phyloP scores from a whole-genome alignment of 2,113 vertebrate genomes.

The Periophthalmodon schlosseri region DNA sequence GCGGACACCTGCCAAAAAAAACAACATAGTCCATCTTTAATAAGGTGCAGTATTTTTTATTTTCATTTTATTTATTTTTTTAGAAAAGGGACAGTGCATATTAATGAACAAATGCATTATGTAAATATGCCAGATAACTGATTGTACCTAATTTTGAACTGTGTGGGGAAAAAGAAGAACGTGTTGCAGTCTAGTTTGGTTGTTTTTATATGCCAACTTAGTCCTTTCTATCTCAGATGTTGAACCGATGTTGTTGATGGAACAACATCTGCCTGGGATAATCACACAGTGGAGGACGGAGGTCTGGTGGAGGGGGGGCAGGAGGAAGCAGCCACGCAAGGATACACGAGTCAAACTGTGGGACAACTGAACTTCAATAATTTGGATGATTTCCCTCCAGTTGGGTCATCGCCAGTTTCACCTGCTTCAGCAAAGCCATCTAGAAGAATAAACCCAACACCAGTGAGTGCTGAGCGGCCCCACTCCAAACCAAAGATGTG shows the following conservation, averaged over 20 bases:
- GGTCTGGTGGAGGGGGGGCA: constrained; percentile 55
- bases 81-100: too few relatives aligned
- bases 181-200: background rate
- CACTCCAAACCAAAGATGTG: constrained; percentile 94
- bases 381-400: constrained; percentile 96
- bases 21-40: too few relatives aligned
- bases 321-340: constrained; percentile 49
- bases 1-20: too few relatives aligned
- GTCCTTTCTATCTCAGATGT: background rate
- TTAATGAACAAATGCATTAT: too few relatives aligned
- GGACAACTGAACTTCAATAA: constrained; percentile 89
- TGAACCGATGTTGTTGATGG: too few relatives aligned
- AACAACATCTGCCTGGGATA: too few relatives aligned
- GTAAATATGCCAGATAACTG: too few relatives aligned
- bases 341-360: constrained; percentile 61
- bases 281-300: constrained; percentile 63
- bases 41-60: too few relatives aligned
- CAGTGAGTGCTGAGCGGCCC: constrained; percentile 87
- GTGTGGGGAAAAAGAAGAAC: too few relatives aligned
- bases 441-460: constrained; percentile 95
- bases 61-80: too few relatives aligned
- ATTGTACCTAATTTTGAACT: too few relatives aligned
- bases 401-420: constrained; percentile 77
- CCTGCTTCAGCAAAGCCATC: constrained; percentile 85
- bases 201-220: background rate